Evolutionary conservation across 1,140 invertebrate species (phyloP).

Genomic region (Diachasma alloeum): DNA sequence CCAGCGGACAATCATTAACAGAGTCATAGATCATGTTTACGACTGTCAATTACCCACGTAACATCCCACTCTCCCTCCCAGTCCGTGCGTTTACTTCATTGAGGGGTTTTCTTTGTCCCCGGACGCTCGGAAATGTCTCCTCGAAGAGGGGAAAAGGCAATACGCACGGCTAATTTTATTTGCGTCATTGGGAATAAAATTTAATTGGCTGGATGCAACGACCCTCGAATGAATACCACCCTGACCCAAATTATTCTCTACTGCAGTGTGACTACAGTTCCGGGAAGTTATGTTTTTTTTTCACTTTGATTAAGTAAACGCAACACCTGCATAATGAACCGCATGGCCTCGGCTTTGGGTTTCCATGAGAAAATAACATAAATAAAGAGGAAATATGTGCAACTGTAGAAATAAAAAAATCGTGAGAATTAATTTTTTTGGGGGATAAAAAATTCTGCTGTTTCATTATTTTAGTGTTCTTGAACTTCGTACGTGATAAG

Average conservation of each 20-base stretch:
- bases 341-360: constrained; percentile 16
- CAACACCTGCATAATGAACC: constrained; percentile 20
- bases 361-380: not conserved
- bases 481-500: too few species aligned
- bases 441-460: too few species aligned
- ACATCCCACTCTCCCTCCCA: not conserved
- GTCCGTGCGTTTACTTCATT: not conserved
- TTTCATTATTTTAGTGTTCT: too few species aligned
- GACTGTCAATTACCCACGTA: not conserved
- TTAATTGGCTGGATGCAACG: not conserved
- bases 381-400: not conserved
- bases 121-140: not conserved
- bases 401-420: too few species aligned
- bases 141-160: not conserved
- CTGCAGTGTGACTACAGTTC: not conserved
- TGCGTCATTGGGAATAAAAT: not conserved
- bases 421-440: too few species aligned
- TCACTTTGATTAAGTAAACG: not conserved
- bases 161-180: not conserved
- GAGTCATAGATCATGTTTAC: not conserved
- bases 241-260: constrained; percentile 12
- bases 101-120: not conserved
- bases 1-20: not conserved
- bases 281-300: not conserved
- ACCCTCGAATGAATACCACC: not conserved